Percentiles rank a stretch among this genome's conserved stretches.
Conservation (phyloP, 2,888 invertebrate species). For the Protonemura montana region DNA sequence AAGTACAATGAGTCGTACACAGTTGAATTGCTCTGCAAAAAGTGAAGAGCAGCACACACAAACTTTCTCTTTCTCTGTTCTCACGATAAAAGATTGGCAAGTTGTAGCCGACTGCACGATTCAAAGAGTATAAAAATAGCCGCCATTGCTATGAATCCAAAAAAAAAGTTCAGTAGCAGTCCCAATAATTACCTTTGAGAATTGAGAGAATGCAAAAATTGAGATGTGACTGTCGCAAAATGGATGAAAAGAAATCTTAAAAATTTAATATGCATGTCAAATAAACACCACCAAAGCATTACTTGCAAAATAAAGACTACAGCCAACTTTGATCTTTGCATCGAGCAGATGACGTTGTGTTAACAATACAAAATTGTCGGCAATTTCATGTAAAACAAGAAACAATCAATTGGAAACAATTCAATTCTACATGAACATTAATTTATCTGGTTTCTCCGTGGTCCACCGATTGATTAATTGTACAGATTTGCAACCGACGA, state of each 20-base stretch:
- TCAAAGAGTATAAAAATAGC: neutral
- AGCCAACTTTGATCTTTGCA: neutral
- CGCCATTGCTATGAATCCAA: neutral
- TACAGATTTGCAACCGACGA: neutral
- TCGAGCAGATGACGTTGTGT: neutral
- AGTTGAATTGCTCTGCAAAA: conserved; percentile 1
- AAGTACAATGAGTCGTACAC: neutral
- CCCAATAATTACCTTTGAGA: neutral
- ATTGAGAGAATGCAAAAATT: neutral
- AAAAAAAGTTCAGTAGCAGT: neutral
- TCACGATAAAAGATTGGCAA: conserved; percentile 17
- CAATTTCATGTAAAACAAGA: neutral
- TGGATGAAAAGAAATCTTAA: neutral
- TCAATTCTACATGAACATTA: neutral
- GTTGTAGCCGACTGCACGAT: neutral
- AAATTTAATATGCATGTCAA: neutral
- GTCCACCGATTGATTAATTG: conserved; percentile 5
- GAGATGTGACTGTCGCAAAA: neutral
- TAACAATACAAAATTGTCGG: neutral
- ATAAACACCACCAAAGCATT: neutral
- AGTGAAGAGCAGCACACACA: conserved; percentile 12
- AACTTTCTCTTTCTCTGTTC: conserved; percentile 41
- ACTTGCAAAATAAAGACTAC: neutral
- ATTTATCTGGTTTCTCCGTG: neutral
- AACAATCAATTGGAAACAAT: neutral